Percentiles rank a stretch among this genome's conserved stretches.
Evolutionary conservation across 2,888 invertebrate species (phyloP).

Genomic region (Parnassius mnemosyne): DNA sequence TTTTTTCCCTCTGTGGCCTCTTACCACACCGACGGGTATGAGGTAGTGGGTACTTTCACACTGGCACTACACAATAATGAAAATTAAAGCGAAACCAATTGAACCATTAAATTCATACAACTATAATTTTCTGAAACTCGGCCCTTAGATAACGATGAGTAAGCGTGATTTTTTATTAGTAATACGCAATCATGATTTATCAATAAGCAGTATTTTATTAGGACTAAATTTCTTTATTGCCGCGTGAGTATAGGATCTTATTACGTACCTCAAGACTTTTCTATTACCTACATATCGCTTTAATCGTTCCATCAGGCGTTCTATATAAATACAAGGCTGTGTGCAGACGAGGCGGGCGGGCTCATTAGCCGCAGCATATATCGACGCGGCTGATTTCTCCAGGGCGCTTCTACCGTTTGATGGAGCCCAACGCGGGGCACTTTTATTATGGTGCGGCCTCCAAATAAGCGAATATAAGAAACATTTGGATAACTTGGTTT

Average conservation of each 20-base stretch:
- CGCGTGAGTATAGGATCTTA: slow-evolving; percentile 3
- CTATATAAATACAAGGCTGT: slow-evolving; percentile 30
- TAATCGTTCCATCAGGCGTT: slow-evolving; percentile 25
- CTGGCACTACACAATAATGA: no score
- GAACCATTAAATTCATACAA: no score
- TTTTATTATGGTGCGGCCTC: slow-evolving; percentile 43
- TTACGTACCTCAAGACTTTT: slow-evolving; percentile 12
- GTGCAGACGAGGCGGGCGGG: slow-evolving; percentile 25
- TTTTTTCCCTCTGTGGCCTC: no score
- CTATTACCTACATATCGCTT: slow-evolving; percentile 18
- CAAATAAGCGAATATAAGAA: slow-evolving; percentile 29
- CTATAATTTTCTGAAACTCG: no score
- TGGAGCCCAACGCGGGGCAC: slow-evolving; percentile 48
- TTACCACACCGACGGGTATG: no score
- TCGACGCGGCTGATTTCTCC: slow-evolving; percentile 65
- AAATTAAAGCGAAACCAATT: no score
- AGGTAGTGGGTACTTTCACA: no score
- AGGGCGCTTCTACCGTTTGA: slow-evolving; percentile 57
- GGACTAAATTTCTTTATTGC: no score
- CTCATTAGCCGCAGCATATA: slow-evolving; percentile 49
- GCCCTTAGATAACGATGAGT: no score
- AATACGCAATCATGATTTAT: no score
- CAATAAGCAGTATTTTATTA: no score
- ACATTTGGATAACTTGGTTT: neutral
- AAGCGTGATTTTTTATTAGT: no score